Conservation (phyloP, 2,888 invertebrate species). For the Eupithecia inturbata region DNA sequence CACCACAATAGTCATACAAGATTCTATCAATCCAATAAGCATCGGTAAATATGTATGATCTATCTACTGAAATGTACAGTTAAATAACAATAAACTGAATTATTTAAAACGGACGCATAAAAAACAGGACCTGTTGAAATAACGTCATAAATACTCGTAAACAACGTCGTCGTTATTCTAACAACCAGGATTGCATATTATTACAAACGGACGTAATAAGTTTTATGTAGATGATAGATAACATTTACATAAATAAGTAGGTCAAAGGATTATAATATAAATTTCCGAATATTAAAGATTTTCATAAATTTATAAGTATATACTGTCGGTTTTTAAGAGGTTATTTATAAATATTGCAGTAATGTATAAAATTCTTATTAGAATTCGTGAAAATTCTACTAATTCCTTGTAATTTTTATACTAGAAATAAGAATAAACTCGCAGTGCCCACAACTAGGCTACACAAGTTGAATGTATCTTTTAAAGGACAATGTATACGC, state of each 20-base stretch:
- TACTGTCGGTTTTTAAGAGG: neutral
- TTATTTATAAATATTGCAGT: neutral
- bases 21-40: neutral
- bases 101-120: neutral
- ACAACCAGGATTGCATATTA: conserved; percentile 25
- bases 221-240: conserved; percentile 25
- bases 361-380: neutral
- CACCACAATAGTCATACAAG: neutral
- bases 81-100: no score
- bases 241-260: conserved; percentile 24
- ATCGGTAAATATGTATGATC: neutral
- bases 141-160: conserved; percentile 24
- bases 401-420: no score
- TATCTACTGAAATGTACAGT: neutral
- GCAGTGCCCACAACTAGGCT: no score
- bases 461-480: no score
- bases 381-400: neutral
- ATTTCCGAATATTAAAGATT: neutral
- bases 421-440: no score
- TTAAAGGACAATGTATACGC: no score
- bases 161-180: conserved; percentile 28
- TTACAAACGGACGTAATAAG: conserved; percentile 26
- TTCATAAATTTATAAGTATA: neutral
- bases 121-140: conserved; percentile 1
- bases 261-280: conserved; percentile 18